phyloP scores from a whole-genome alignment of 2,113 vertebrate species.

The Agelaius tricolor region DNA sequence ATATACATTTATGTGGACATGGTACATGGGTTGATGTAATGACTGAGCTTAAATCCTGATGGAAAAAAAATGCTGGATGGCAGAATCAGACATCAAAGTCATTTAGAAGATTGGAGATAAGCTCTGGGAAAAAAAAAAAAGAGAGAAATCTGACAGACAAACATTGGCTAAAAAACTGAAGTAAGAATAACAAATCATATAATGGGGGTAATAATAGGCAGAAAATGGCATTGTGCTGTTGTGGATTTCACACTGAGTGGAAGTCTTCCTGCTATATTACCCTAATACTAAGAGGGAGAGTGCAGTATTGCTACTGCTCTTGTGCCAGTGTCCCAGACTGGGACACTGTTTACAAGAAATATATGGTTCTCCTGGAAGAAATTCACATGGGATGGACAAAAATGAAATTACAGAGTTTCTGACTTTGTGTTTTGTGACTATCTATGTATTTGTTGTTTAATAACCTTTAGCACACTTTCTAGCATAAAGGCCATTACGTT shows the following conservation, averaged over 20 bases:
- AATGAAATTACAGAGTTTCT: background rate
- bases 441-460: background rate
- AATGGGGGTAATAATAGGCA: background rate
- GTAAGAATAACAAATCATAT: background rate
- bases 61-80: background rate
- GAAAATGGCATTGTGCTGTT: background rate
- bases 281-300: background rate
- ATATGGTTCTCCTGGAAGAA: background rate
- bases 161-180: background rate
- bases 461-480: background rate
- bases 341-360: background rate
- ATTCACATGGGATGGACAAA: background rate
- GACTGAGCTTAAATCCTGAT: background rate
- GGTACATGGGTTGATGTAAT: background rate
- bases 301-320: background rate
- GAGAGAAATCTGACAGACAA: background rate
- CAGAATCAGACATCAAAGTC: background rate
- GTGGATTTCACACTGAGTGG: background rate
- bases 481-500: background rate
- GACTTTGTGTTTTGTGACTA: background rate
- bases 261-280: background rate
- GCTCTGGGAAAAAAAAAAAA: background rate
- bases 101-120: background rate
- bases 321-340: too few relatives aligned
- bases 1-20: background rate